Conservation (phyloP, 2,797 vertebrate genomes). For the Miichthys miiuy region DNA sequence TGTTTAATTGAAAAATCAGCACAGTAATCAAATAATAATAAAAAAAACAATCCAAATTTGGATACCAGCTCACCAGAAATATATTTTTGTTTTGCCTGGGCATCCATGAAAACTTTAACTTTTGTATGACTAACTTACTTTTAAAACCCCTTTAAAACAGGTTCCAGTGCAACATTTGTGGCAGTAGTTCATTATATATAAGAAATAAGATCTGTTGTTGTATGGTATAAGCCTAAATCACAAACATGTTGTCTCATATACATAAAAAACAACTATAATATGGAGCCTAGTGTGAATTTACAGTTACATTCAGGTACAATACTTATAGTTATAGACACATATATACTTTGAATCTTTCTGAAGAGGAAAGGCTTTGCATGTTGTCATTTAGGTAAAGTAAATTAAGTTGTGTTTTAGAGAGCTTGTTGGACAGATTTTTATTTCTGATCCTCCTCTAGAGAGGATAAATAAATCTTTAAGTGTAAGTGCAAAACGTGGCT, state of each 20-base stretch:
- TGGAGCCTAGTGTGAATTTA: too few species aligned
- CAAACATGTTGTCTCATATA: too few species aligned
- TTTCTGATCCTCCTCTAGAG: not conserved
- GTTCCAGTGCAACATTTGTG: not conserved
- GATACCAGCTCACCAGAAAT: not conserved
- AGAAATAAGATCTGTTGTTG: not conserved
- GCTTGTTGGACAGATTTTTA: not conserved
- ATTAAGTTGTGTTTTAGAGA: not conserved
- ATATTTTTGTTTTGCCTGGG: not conserved
- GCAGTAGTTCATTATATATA: not conserved
- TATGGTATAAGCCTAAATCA: too few species aligned
- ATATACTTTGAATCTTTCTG: too few species aligned
- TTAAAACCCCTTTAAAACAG: not conserved
- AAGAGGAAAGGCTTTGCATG: too few species aligned
- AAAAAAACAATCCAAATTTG: not conserved
- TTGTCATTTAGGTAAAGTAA: too few species aligned
- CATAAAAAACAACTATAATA: too few species aligned
- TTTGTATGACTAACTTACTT: not conserved
- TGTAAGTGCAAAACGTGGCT: not conserved
- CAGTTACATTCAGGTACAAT: too few species aligned
- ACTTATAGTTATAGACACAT: too few species aligned
- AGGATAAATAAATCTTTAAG: not conserved
- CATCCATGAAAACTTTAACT: not conserved
- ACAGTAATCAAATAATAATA: too few species aligned
- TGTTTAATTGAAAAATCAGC: not conserved